These are phyloP conservation scores for Sinonovacula constricta DNA, from an alignment of 1,140 invertebrate species.

Conservation along the genomic window DNA sequence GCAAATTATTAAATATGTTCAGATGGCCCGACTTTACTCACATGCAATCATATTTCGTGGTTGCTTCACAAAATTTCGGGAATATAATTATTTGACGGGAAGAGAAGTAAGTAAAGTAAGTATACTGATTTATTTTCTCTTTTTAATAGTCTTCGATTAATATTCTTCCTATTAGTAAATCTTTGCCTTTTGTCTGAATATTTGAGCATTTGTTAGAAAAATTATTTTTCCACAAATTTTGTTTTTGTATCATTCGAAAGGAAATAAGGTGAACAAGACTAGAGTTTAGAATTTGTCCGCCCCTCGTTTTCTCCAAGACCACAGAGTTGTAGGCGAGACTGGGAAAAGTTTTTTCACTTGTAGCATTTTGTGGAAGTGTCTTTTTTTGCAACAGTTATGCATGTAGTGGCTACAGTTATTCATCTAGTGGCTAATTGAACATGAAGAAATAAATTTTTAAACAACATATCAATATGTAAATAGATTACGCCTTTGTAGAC, in stretches of 20 bases:
- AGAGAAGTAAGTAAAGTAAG: constrained; percentile 21
- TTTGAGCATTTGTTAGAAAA: constrained; percentile 37
- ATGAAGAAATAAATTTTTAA: constrained; percentile 38
- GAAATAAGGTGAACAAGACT: constrained; percentile 37
- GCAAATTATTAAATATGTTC: constrained; percentile 33
- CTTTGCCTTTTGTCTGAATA: constrained; percentile 37
- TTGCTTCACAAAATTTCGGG: constrained; percentile 34
- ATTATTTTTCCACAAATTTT: constrained; percentile 38
- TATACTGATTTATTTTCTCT: constrained; percentile 38
- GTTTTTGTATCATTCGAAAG: constrained; percentile 36
- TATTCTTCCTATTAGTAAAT: constrained; percentile 38
- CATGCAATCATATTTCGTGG: constrained; percentile 33
- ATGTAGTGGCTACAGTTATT: constrained; percentile 35
- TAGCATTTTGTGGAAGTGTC: constrained; percentile 22
- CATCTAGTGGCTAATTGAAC: constrained; percentile 21
- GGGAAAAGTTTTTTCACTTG: constrained; percentile 29
- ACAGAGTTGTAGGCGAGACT: constrained; percentile 34
- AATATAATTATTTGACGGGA: constrained; percentile 28
- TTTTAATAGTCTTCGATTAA: no score
- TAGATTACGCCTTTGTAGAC: constrained; percentile 26
- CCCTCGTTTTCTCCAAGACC: constrained; percentile 33
- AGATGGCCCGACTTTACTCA: constrained; percentile 36
- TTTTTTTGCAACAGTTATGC: constrained; percentile 37
- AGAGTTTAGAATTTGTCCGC: constrained; percentile 35
- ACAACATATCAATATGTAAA: constrained; percentile 32